Percentiles rank a stretch among this genome's conserved stretches.
phyloP scores from a whole-genome alignment of 1,140 invertebrate species.

The Drosophila auraria region DNA sequence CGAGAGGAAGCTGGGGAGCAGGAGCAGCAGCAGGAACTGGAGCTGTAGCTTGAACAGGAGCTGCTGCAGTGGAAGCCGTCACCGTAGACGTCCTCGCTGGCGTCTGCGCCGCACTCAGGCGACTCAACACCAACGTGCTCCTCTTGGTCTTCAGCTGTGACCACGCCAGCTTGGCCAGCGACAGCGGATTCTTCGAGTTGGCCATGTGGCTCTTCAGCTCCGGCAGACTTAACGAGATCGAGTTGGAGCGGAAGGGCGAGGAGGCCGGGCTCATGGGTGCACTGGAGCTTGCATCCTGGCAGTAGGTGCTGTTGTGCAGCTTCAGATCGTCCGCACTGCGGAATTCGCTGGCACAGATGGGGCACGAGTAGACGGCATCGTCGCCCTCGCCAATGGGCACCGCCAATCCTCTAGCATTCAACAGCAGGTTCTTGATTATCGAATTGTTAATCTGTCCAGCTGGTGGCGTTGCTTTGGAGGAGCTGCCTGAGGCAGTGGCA shows the following conservation, averaged over 20 bases:
- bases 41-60: not conserved
- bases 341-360: conserved; percentile 88
- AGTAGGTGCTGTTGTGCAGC: conserved; percentile 89
- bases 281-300: conserved; percentile 85
- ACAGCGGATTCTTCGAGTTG: conserved; percentile 84
- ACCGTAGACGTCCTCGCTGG: conserved; percentile 58
- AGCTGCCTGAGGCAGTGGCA: conserved; percentile 17
- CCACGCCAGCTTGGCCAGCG: conserved; percentile 80
- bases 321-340: conserved; percentile 90
- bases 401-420: conserved; percentile 88
- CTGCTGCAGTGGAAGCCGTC: conserved; percentile 4
- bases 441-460: conserved; percentile 87
- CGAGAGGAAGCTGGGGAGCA: conserved; percentile 30
- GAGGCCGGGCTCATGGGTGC: conserved; percentile 79
- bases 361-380: conserved; percentile 87
- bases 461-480: conserved; percentile 1
- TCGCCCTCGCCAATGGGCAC: conserved; percentile 86
- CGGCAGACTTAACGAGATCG: conserved; percentile 86
- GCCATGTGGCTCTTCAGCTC: conserved; percentile 85
- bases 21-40: conserved; percentile 6
- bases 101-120: conserved; percentile 70
- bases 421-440: conserved; percentile 93
- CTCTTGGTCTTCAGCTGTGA: conserved; percentile 85
- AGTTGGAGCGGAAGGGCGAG: conserved; percentile 85
- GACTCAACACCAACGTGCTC: conserved; percentile 86